phyloP scores from a whole-genome alignment of 2,797 vertebrate species.

The Myotis myotis region DNA sequence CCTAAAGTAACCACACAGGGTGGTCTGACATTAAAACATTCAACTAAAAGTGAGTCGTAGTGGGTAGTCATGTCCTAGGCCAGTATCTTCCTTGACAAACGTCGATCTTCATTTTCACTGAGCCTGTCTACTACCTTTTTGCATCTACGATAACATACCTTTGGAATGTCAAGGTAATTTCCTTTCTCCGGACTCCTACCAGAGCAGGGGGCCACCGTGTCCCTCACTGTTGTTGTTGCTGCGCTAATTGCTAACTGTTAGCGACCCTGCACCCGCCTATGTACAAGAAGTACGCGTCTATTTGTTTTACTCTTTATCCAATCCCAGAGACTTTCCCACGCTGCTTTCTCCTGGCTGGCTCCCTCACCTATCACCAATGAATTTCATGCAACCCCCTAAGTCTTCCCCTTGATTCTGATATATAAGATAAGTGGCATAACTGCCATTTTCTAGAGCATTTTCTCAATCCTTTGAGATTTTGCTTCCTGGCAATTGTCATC shows the following conservation, averaged over 20 bases:
- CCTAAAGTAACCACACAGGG: background rate
- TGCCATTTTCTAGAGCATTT: background rate
- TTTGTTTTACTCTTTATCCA: background rate
- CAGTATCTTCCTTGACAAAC: background rate
- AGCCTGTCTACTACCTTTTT: background rate
- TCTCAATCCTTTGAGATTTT: background rate
- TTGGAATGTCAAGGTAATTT: background rate
- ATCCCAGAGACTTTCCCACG: background rate
- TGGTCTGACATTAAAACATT: background rate
- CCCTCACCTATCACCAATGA: background rate
- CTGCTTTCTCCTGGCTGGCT: background rate
- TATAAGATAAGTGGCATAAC: background rate
- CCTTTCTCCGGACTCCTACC: background rate
- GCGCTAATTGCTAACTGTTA: background rate
- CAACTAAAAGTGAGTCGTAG: background rate
- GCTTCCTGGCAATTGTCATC: background rate
- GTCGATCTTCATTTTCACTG: background rate
- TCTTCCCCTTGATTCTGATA: background rate
- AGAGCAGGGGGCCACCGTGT: background rate
- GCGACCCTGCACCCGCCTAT: background rate
- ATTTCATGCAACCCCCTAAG: background rate
- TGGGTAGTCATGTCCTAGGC: background rate
- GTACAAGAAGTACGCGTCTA: background rate
- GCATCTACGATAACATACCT: background rate
- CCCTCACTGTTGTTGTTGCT: background rate